Conservation (phyloP, 2,113 vertebrate species). For the Calidris pygmaea region DNA sequence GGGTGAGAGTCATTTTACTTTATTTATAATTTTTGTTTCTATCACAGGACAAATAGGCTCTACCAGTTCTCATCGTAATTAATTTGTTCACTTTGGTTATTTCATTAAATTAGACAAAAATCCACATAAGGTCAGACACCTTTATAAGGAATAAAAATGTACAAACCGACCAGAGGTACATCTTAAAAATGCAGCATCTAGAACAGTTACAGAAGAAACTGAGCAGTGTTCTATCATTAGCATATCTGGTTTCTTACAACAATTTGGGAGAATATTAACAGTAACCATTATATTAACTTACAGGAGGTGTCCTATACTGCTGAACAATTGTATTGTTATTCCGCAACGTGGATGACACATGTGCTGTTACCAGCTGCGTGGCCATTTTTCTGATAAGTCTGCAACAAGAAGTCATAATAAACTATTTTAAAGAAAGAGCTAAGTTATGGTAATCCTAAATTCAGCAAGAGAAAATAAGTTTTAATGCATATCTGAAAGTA, state of each 20-base stretch:
- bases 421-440: not conserved
- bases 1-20: not conserved
- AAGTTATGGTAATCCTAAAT: not conserved
- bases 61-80: not conserved
- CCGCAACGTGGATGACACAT: conserved; percentile 89
- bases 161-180: not conserved
- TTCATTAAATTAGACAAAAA: not conserved
- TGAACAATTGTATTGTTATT: conserved; percentile 73
- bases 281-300: conserved; percentile 59
- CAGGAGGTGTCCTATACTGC: conserved; percentile 80
- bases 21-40: not conserved
- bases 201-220: not conserved
- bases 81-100: not conserved
- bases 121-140: not conserved
- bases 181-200: not conserved
- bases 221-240: not conserved
- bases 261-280: not conserved
- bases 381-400: conserved; percentile 94
- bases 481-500: not conserved
- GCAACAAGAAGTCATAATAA: not conserved
- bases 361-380: conserved; percentile 90
- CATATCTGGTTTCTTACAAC: not conserved
- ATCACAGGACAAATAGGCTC: not conserved
- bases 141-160: not conserved
- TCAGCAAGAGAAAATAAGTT: not conserved